Base-by-base conservation (phyloP, 2,888 invertebrate genomes). In the Stratiomys singularior region DNA sequence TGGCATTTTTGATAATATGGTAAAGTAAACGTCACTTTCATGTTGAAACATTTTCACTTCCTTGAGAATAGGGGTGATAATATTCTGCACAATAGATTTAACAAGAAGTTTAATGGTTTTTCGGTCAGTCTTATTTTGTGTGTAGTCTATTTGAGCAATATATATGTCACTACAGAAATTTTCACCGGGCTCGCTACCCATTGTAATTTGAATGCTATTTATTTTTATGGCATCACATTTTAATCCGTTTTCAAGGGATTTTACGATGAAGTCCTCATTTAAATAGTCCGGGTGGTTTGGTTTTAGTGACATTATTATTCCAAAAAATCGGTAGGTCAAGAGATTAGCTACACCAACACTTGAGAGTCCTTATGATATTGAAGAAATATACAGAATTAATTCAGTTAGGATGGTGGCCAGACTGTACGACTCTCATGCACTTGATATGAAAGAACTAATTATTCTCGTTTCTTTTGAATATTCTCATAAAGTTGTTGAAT, bases 241-340 rank as follows among this genome's bases (percentile, higher is more conserved):
- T 21, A 85, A 77, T 2, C 85, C 85, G 37, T 84, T 84, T 85
- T 84, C 1, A 86, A 77, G 0, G 85, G 81, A n/a, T 83, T 80
- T 52, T 81, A 7, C 77, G 60, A 86, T 86, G 78, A 86, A 86
- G 0, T 79, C 78, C 30, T 80, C 79, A 63, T 83, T 82, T 9
- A 86, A 76, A 74, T 82, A 84, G 0, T 83, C 83, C 0, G 86
- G 85, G 21, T 30, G 18, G 23, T 77, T 77, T 11, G 15, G 27
- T n/a, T 67, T 15, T 21, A 67, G 13, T n/a, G 28, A 23, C 77
- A 77, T 77, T 28, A n/a, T 28, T 67, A 25, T 21, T 21, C 7
- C 4, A 60, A 60, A 5, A 5, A 37, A 37, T 37, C 9, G 52
- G 4, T 18, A n/a, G 15, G 4, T 18, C 4, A 9, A 13, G 15